phyloP scores from a whole-genome alignment of 2,113 vertebrate species.

The Ancistrus triradiatus region DNA sequence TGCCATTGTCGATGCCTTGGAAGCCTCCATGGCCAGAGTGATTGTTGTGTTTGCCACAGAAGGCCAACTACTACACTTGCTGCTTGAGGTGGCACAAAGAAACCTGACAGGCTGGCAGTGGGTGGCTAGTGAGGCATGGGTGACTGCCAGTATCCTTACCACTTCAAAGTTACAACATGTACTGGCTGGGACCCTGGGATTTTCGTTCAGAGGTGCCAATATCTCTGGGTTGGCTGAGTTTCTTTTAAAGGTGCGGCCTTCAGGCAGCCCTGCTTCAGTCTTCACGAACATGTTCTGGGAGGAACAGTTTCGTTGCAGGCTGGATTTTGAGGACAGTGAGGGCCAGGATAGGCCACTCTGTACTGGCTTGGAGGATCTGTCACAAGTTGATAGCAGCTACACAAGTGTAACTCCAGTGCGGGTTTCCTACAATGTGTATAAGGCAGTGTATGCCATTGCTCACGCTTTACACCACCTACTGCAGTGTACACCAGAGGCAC shows the following conservation, averaged over 20 bases:
- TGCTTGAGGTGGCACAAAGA: constrained; percentile 56
- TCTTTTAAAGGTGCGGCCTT: constrained; percentile 56
- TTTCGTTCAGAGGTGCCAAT: constrained; percentile 57
- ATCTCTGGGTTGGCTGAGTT: constrained; percentile 54
- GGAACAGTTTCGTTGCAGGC: constrained; percentile 62
- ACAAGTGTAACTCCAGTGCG: constrained; percentile 59
- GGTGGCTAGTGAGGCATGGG: constrained; percentile 61
- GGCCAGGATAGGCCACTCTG: constrained; percentile 45
- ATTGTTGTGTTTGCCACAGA: constrained; percentile 67
- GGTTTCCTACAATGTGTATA: constrained; percentile 71
- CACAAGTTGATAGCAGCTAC: constrained; percentile 54
- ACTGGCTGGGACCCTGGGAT: constrained; percentile 63
- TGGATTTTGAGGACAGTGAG: constrained; percentile 37
- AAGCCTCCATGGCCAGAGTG: constrained; percentile 58
- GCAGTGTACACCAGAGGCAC: constrained; percentile 48
- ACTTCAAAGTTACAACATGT: constrained; percentile 52
- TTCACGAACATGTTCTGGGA: constrained; percentile 70
- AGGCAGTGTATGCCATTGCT: constrained; percentile 65
- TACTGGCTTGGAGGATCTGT: constrained; percentile 62
- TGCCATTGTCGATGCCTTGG: constrained; percentile 55
- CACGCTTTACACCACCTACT: constrained; percentile 61
- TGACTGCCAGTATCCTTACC: constrained; percentile 59
- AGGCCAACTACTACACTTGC: constrained; percentile 58
- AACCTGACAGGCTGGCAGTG: constrained; percentile 63
- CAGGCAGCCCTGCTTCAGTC: constrained; percentile 51